These are phyloP conservation scores for Taxidea taxus DNA, from an alignment of 2,113 vertebrate species.

Conservation along the genomic window DNA sequence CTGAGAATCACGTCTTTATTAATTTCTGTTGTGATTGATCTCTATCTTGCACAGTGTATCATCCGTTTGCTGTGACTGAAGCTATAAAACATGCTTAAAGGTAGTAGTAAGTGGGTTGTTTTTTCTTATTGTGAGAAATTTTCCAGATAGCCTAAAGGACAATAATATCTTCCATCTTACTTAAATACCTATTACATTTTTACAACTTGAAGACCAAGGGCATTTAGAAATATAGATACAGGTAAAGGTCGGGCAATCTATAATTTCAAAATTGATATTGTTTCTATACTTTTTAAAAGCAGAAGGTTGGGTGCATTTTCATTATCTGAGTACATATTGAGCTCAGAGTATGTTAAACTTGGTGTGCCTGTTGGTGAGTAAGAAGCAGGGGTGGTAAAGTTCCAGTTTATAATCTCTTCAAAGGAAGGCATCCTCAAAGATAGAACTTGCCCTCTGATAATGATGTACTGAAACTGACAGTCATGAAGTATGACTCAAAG, in stretches of 20 bases:
- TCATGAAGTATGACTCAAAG: background rate
- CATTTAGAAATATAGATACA: background rate
- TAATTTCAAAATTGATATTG: background rate
- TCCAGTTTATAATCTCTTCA: background rate
- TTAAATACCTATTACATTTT: background rate
- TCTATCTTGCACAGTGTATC: background rate
- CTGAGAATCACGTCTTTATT: constrained; percentile 40
- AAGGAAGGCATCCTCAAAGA: background rate
- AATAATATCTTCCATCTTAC: background rate
- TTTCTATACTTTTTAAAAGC: background rate
- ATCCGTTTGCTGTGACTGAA: background rate
- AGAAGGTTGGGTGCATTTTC: background rate
- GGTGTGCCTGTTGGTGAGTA: background rate
- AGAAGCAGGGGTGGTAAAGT: background rate
- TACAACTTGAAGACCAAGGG: background rate
- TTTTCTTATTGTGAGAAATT: background rate
- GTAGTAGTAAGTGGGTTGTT: background rate
- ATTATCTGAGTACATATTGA: background rate
- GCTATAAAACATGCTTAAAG: background rate
- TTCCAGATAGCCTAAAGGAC: background rate
- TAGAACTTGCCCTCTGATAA: background rate
- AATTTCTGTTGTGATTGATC: constrained; percentile 31
- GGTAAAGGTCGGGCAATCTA: background rate
- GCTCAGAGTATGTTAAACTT: background rate
- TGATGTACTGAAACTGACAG: background rate